Conservation (phyloP, 2,888 invertebrate species). For the Drosophila koepferae region DNA sequence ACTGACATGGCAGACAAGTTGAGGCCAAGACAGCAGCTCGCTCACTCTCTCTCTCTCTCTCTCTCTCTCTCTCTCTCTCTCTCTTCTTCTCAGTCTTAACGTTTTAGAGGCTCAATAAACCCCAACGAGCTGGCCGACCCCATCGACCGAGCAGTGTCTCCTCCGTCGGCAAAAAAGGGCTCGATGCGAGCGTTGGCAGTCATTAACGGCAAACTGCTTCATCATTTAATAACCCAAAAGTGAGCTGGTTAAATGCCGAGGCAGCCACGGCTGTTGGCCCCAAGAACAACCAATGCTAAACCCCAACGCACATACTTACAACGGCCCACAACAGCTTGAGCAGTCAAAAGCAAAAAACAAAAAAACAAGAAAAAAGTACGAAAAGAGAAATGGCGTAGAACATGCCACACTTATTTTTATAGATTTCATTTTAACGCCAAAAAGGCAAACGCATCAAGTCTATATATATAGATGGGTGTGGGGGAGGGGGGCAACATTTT, state of each 20-base stretch:
- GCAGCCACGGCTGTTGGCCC: slow-evolving; percentile 57
- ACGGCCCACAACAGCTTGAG: slow-evolving; percentile 64
- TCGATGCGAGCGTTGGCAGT: slow-evolving; percentile 67
- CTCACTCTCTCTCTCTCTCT: background rate
- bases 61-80: background rate
- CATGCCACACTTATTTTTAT: slow-evolving; percentile 81
- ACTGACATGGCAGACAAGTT: slow-evolving; percentile 69
- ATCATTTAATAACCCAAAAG: slow-evolving; percentile 82
- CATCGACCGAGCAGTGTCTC: background rate
- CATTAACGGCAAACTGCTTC: slow-evolving; percentile 81
- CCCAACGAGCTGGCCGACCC: slow-evolving; percentile 51
- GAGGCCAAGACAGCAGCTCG: slow-evolving; percentile 38
- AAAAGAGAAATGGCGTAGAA: slow-evolving; percentile 65
- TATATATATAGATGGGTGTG: slow-evolving; percentile 25
- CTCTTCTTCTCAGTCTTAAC: slow-evolving; percentile 29
- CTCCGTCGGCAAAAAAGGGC: slow-evolving; percentile 22
- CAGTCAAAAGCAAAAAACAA: slow-evolving; percentile 16
- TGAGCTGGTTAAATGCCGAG: slow-evolving; percentile 81
- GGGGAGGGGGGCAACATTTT: slow-evolving; percentile 15
- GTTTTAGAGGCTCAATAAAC: slow-evolving; percentile 77
- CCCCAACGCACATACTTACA: slow-evolving; percentile 9
- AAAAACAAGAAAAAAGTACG: background rate
- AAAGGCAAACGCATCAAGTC: slow-evolving; percentile 76
- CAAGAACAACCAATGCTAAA: slow-evolving; percentile 40
- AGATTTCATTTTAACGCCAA: slow-evolving; percentile 81